Base-by-base conservation (phyloP, 92 coral and sea anemone genomes). In the Paramuricea clavata region DNA sequence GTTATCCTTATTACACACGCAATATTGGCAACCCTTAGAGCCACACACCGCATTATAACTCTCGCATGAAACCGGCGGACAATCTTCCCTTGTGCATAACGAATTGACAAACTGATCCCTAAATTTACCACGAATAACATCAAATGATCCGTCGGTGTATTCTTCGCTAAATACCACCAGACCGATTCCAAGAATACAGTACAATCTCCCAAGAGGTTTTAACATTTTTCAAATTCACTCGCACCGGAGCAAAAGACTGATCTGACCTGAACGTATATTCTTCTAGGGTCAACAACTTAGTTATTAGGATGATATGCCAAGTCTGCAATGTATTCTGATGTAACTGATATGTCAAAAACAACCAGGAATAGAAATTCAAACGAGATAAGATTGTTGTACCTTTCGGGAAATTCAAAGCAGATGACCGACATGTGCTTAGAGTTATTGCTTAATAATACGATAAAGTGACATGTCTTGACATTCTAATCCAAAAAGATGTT, bases 1-100 rank as follows among this genome's bases (percentile, higher is more conserved):
- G 68, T 60, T 31, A 12, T 49, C n/a, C 44, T 49, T 52, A 10
- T 54, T 76, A 76, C 82, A 76, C 9, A 76, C 28, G 68, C 82
- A 76, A 47, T 76, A 49, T 27, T 28, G 25, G 50, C 82, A 76
- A 52, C 64, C 68, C 16, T 0, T 49, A 22, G n/a, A 15, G 9
- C 64, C 16, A 19, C 82, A 76, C 41, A 16, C 26, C 3, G 67
- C 82, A 17, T 76, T 52, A 23, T 28, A 30, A 2, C n/a, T 52
- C 49, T 32, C 17, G 47, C 67, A 49, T 9, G 57, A 73, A 10
- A 36, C 42, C 23, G 69, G 12, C 67, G n/a, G 4, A 65, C 41
- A 65, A 65, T 39, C 28, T n/a, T n/a, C 19, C 6, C 28, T 28
- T 26, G 19, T 32, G 9, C 72, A 28, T 11, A 65, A 19, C 1